Conservation (phyloP, 2,797 vertebrate species). For the Macropodus opercularis region DNA sequence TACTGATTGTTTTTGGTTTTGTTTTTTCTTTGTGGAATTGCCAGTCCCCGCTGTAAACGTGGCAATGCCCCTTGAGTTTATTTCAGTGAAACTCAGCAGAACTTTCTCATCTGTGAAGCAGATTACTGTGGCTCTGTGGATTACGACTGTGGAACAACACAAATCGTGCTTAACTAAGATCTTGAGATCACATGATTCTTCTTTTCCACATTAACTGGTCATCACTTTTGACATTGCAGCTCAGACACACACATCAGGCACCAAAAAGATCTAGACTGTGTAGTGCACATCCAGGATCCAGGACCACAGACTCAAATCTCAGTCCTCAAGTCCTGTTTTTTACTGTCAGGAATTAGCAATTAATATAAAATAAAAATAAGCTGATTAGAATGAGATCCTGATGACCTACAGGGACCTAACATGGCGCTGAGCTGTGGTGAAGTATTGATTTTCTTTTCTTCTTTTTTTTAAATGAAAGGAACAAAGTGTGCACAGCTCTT, state of each 20-base stretch:
- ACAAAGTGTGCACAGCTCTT: not conserved
- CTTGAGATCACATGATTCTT: not conserved
- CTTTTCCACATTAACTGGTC: constrained; percentile 13
- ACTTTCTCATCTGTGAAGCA: constrained; percentile 1
- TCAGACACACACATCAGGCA: not conserved
- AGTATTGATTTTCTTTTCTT: not conserved
- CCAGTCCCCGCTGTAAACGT: not conserved
- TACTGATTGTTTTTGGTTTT: not conserved
- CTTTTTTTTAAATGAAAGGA: constrained; percentile 7
- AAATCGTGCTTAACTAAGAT: constrained; percentile 10
- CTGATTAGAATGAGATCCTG: too few relatives aligned
- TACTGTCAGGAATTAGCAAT: not conserved
- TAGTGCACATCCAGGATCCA: not conserved
- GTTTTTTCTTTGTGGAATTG: not conserved
- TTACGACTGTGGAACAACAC: not conserved
- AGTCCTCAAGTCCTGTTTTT: too few relatives aligned
- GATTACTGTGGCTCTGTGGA: not conserved
- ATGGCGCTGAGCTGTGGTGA: not conserved
- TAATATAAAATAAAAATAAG: too few relatives aligned
- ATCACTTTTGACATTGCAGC: not conserved
- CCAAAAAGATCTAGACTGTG: not conserved
- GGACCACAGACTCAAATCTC: too few relatives aligned
- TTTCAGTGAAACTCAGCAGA: not conserved
- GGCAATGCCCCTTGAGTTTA: not conserved
- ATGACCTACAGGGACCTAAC: too few relatives aligned